Percentiles rank a stretch among this genome's conserved stretches.
phyloP scores from a whole-genome alignment of 1,140 invertebrate genomes.

The Lanistes nyassanus region DNA sequence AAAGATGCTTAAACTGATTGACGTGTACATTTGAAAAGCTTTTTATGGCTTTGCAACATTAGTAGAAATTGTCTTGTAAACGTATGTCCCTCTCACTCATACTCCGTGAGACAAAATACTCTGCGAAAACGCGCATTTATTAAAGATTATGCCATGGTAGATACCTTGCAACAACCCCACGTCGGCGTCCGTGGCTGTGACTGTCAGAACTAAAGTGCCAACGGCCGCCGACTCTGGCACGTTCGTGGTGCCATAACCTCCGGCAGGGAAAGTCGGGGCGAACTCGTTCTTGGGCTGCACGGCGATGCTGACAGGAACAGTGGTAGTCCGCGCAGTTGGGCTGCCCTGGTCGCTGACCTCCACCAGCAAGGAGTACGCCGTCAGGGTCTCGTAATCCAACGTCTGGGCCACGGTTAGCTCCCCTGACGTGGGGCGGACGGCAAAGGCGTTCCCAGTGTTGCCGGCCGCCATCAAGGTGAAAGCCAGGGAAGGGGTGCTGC shows the following conservation, averaged over 20 bases:
- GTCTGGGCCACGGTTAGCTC: conserved; percentile 22
- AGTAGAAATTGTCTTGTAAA: too few relatives aligned
- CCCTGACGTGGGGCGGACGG: conserved; percentile 27
- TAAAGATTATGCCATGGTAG: too few relatives aligned
- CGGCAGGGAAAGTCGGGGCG: conserved; percentile 71
- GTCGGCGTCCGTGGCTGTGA: conserved; percentile 45
- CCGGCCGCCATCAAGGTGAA: conserved; percentile 36
- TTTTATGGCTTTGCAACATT: too few relatives aligned
- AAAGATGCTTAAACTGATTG: too few relatives aligned
- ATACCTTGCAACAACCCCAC: conserved; percentile 6
- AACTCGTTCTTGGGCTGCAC: conserved; percentile 91
- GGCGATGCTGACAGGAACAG: conserved; percentile 26
- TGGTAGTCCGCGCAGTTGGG: conserved; percentile 18
- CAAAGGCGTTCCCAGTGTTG: conserved; percentile 20
- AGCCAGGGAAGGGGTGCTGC: conserved; percentile 23
- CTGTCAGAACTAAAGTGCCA: conserved; percentile 32
- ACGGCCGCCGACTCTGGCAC: conserved; percentile 32
- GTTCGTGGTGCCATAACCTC: conserved; percentile 27
- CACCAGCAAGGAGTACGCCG: conserved; percentile 65
- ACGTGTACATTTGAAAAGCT: too few relatives aligned
- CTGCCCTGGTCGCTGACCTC: conserved; percentile 28
- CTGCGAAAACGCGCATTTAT: too few relatives aligned
- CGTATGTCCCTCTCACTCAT: too few relatives aligned
- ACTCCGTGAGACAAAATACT: too few relatives aligned
- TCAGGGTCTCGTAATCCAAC: conserved; percentile 39